A percentile compares a stretch with the other conserved stretches of the same genome.
Conservation (phyloP, 2,888 invertebrate species). For the Eilema depressum region DNA sequence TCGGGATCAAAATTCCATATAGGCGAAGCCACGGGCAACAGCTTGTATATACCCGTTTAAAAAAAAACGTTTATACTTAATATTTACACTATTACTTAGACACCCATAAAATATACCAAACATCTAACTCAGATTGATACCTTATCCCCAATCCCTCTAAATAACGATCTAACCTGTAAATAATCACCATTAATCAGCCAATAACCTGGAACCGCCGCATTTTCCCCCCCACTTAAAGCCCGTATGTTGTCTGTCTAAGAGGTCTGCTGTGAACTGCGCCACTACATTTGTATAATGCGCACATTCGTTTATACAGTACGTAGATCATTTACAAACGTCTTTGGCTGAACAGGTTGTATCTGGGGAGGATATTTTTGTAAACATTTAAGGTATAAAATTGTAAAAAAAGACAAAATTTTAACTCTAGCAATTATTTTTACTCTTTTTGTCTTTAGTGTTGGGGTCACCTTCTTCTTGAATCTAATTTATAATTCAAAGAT, state of each 20-base stretch:
- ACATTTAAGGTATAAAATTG: neutral
- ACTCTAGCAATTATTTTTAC: too few species aligned
- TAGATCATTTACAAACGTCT: constrained; percentile 52
- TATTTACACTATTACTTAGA: too few species aligned
- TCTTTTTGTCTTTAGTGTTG: too few species aligned
- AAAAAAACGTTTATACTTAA: neutral
- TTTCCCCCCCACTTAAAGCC: neutral
- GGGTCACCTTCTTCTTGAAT: too few species aligned
- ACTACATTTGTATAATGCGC: constrained; percentile 65
- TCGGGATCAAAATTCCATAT: too few species aligned
- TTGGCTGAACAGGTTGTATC: constrained; percentile 28
- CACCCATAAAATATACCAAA: neutral
- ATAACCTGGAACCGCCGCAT: constrained; percentile 1
- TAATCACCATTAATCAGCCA: constrained; percentile 16
- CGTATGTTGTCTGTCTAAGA: constrained; percentile 37
- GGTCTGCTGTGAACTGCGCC: constrained; percentile 63
- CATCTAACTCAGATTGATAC: constrained; percentile 3
- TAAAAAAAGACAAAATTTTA: neutral
- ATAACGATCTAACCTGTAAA: constrained; percentile 13
- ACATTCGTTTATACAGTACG: constrained; percentile 66
- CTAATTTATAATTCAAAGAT: too few species aligned
- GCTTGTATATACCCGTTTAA: too few species aligned
- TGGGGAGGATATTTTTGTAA: constrained; percentile 5
- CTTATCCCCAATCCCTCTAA: neutral
- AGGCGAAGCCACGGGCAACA: too few species aligned